Conservation (phyloP, 1,140 invertebrate genomes). For the Tigriopus japonicus region DNA sequence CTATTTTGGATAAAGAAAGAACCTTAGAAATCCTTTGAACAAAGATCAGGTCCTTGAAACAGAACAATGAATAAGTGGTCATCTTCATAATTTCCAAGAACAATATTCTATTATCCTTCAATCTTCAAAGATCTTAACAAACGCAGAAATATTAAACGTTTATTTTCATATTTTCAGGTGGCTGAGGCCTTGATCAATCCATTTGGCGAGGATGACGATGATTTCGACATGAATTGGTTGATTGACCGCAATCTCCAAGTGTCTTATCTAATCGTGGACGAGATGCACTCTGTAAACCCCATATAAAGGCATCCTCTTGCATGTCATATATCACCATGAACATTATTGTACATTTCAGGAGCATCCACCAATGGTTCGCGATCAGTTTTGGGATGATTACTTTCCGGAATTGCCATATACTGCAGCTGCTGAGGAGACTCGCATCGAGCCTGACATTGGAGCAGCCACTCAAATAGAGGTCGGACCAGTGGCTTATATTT, state of each 20-base stretch:
- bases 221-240: constrained; percentile 54
- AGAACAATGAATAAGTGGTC: too few relatives aligned
- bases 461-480: constrained; percentile 38
- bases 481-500: too few relatives aligned
- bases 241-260: constrained; percentile 58
- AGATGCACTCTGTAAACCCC: background rate
- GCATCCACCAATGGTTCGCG: constrained; percentile 60
- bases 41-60: too few relatives aligned
- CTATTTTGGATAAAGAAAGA: too few relatives aligned
- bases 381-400: constrained; percentile 76
- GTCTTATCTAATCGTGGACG: constrained; percentile 33
- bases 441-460: constrained; percentile 55
- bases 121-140: too few relatives aligned
- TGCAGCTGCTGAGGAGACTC: constrained; percentile 49
- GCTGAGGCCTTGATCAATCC: constrained; percentile 58
- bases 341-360: constrained; percentile 36
- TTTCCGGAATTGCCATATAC: constrained; percentile 72
- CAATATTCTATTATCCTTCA: too few relatives aligned
- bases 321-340: too few relatives aligned
- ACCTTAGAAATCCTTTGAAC: too few relatives aligned
- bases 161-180: constrained; percentile 8
- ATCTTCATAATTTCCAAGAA: too few relatives aligned
- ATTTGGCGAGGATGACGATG: constrained; percentile 77
- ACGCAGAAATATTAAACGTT: too few relatives aligned
- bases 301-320: too few relatives aligned